phyloP scores from a whole-genome alignment of 2,888 invertebrate genomes.

The Trichacis sp. region DNA sequence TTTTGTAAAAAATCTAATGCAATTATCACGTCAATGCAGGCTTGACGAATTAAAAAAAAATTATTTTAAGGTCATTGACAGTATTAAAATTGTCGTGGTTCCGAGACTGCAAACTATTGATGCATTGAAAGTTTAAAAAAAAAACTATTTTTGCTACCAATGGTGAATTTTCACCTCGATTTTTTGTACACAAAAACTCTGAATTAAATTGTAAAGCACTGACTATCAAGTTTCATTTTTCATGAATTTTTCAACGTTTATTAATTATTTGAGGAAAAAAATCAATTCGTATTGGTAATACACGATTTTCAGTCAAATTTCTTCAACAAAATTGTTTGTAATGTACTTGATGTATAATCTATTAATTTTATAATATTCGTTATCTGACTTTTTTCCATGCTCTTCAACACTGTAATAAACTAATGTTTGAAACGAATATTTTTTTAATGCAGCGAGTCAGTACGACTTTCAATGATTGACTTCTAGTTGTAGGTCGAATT shows the following conservation, averaged over 20 bases:
- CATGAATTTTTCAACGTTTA: neutral
- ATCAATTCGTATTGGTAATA: neutral
- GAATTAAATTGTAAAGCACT: neutral
- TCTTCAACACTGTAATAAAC: too few relatives aligned
- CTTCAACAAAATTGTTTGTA: too few relatives aligned
- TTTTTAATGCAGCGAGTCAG: too few relatives aligned
- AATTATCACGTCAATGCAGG: too few relatives aligned
- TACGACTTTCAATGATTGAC: too few relatives aligned
- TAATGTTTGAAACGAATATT: too few relatives aligned
- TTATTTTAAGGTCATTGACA: neutral
- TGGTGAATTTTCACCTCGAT: neutral
- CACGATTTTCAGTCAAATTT: conserved; percentile 5
- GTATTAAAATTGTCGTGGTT: neutral
- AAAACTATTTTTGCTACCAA: conserved; percentile 7
- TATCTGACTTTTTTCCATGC: too few relatives aligned
- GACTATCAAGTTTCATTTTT: neutral
- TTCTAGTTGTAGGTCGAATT: neutral
- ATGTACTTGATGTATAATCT: neutral
- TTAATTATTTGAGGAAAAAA: neutral
- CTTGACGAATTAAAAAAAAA: neutral
- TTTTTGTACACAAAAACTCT: neutral
- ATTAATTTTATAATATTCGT: too few relatives aligned
- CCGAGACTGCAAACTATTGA: neutral
- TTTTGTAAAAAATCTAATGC: neutral
- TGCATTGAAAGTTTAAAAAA: conserved; percentile 4